phyloP scores from a whole-genome alignment of 2,888 invertebrate genomes.

The Synanthedon formicaeformis region DNA sequence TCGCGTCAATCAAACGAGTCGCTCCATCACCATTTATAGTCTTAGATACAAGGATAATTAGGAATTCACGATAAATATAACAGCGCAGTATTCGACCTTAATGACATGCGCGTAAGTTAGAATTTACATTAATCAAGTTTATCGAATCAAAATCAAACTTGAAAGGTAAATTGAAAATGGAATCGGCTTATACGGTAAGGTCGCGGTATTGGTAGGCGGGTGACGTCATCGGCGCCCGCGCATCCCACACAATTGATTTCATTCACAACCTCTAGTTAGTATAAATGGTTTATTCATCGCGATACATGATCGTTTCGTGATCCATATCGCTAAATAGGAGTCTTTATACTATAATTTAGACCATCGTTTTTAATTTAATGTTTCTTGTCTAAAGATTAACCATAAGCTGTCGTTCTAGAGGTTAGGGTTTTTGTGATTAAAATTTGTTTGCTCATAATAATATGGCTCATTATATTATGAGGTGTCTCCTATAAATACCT shows the following conservation, averaged over 20 bases:
- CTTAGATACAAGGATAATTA: slow-evolving; percentile 12
- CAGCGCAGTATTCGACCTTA: not conserved
- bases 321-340: slow-evolving; percentile 28
- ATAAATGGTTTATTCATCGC: slow-evolving; percentile 49
- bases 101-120: not conserved
- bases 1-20: slow-evolving; percentile 13
- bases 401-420: not conserved
- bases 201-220: slow-evolving; percentile 16
- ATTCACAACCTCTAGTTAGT: slow-evolving; percentile 30
- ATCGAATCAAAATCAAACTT: not conserved
- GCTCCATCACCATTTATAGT: slow-evolving; percentile 17
- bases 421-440: not conserved
- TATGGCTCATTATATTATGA: no score
- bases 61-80: not conserved
- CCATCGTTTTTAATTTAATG: not conserved
- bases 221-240: slow-evolving; percentile 50
- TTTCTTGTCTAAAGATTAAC: not conserved
- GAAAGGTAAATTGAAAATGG: slow-evolving; percentile 19
- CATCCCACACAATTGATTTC: slow-evolving; percentile 42
- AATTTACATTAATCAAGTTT: not conserved
- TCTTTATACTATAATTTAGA: slow-evolving; percentile 11
- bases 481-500: no score
- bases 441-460: no score
- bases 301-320: slow-evolving; percentile 28
- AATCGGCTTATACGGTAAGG: slow-evolving; percentile 26